Evolutionary conservation across 1,140 invertebrate genomes (phyloP).

Genomic region (Cylas formicarius): DNA sequence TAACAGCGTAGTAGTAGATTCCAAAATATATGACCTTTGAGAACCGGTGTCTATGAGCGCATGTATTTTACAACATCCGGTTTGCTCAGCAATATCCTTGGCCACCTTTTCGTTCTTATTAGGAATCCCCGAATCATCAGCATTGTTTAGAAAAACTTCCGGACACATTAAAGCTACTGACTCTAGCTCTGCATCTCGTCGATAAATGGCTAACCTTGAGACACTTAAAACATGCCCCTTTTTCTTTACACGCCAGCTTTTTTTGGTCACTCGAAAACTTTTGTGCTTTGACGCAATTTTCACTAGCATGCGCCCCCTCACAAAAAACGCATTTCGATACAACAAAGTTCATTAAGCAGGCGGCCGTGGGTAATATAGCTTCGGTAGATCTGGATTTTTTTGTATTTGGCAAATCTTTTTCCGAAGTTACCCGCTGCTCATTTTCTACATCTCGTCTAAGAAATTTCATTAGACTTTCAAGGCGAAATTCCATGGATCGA

Average conservation of each 20-base stretch:
- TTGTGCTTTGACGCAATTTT: conserved; percentile 14
- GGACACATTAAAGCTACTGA: conserved; percentile 15
- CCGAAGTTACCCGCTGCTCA: conserved; percentile 27
- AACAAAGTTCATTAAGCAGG: conserved; percentile 5
- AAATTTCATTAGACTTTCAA: conserved; percentile 26
- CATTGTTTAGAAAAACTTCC: conserved; percentile 2
- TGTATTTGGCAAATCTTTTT: background rate
- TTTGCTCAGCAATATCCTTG: background rate
- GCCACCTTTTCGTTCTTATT: background rate
- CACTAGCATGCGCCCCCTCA: conserved; percentile 14
- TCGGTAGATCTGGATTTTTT: conserved; percentile 5
- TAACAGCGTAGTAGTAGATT: background rate
- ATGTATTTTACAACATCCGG: conserved; percentile 1
- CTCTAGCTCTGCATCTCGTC: conserved; percentile 4
- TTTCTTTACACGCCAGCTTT: conserved; percentile 4
- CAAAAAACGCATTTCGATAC: conserved; percentile 16
- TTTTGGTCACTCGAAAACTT: conserved; percentile 11
- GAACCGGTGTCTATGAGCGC: conserved; percentile 13
- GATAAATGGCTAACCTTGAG: conserved; percentile 13
- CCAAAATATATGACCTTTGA: conserved; percentile 13
- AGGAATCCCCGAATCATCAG: too few relatives aligned
- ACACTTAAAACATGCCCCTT: conserved; percentile 19
- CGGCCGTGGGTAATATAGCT: conserved; percentile 4
- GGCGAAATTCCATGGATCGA: conserved; percentile 12
- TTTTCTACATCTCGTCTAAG: conserved; percentile 29